These are phyloP conservation scores for Pocillopora verrucosa DNA, from an alignment of 64 coral and sea anemone species.

Conservation along the genomic window DNA sequence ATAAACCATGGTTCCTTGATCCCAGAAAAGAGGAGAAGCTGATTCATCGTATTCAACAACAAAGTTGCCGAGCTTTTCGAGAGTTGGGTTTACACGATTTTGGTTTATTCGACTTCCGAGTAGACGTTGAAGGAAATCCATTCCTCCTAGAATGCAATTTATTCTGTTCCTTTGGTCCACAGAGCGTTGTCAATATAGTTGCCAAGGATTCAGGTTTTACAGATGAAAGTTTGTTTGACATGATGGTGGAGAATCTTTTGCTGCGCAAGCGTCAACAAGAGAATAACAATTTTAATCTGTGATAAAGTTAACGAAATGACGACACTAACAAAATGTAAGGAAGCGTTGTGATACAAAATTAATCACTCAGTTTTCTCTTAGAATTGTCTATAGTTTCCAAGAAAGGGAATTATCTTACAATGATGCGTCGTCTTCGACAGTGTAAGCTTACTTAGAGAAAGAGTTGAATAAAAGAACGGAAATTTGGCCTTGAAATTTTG, in stretches of 20 bases:
- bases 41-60: not conserved
- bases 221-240: not conserved
- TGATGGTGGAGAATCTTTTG: not conserved
- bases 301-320: too few species aligned
- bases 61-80: conserved; percentile 11
- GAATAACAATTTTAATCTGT: too few species aligned
- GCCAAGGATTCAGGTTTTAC: not conserved
- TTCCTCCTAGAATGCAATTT: conserved; percentile 29
- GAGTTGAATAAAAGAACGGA: too few species aligned
- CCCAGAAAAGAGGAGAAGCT: not conserved
- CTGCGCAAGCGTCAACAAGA: too few species aligned
- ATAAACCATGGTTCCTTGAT: conserved; percentile 9
- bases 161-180: conserved; percentile 24
- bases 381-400: too few species aligned
- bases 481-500: too few species aligned
- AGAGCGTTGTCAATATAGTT: not conserved
- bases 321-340: too few species aligned
- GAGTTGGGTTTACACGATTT: conserved; percentile 14
- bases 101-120: conserved; percentile 9
- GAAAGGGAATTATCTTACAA: too few species aligned
- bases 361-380: too few species aligned
- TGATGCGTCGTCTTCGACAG: too few species aligned
- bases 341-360: too few species aligned
- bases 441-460: too few species aligned
- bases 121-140: conserved; percentile 24